These are phyloP conservation scores for Muscina levida DNA, from an alignment of 2,888 invertebrate genomes.

Conservation along the genomic window DNA sequence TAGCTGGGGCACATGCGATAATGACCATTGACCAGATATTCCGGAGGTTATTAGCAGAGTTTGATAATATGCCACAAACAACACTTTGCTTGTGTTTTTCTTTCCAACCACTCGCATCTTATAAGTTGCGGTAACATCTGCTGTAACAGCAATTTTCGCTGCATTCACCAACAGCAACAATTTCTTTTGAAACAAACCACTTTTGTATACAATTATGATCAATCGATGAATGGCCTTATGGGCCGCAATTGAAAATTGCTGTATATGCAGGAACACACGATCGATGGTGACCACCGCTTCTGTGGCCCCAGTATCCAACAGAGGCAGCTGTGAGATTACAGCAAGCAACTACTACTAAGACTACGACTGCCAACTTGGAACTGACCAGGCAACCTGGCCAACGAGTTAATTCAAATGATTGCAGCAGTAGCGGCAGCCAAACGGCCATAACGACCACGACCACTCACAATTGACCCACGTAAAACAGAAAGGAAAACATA, in stretches of 20 bases:
- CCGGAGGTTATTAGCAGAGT: slow-evolving; percentile 12
- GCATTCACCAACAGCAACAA: not conserved
- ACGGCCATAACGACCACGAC: not conserved
- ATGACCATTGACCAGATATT: not conserved
- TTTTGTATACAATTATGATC: slow-evolving; percentile 40
- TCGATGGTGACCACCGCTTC: too few relatives aligned
- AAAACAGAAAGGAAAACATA: not conserved
- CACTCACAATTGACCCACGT: slow-evolving; percentile 30
- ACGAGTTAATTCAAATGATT: slow-evolving; percentile 37
- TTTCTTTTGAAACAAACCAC: slow-evolving; percentile 33
- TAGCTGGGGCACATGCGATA: not conserved
- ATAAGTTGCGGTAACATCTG: not conserved
- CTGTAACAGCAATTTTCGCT: not conserved
- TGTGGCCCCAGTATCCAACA: too few relatives aligned
- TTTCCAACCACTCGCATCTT: not conserved
- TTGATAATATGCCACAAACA: slow-evolving; percentile 17
- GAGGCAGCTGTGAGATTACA: not conserved
- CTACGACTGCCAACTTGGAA: slow-evolving; percentile 1
- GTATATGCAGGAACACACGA: slow-evolving; percentile 18
- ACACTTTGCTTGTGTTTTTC: slow-evolving; percentile 13
- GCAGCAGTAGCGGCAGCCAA: not conserved
- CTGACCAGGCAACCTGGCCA: not conserved
- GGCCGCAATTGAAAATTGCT: not conserved
- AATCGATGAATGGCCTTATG: slow-evolving; percentile 20
- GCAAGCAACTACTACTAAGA: not conserved